Evolutionary conservation across 2,888 invertebrate genomes (phyloP).

Genomic region (Acrobasis repandana): DNA sequence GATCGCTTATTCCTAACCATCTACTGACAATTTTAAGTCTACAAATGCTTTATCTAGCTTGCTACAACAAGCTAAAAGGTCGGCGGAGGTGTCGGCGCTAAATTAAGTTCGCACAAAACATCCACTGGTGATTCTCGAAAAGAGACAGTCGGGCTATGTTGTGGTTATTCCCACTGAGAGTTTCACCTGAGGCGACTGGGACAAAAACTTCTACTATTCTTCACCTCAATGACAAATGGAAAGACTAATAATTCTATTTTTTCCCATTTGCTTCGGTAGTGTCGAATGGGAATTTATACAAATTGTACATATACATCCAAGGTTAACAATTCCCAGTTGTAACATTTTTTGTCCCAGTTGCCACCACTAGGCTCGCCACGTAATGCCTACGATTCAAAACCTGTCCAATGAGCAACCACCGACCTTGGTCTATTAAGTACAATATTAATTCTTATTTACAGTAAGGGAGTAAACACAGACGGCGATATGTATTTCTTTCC

Average conservation of each 20-base stretch:
- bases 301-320: too few relatives aligned
- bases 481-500: neutral
- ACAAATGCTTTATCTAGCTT: constrained; percentile 81
- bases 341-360: too few relatives aligned
- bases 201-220: too few relatives aligned
- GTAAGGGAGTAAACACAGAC: constrained; percentile 55
- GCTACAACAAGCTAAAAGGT: constrained; percentile 73
- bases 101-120: neutral
- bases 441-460: constrained; percentile 76
- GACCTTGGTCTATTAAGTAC: constrained; percentile 73
- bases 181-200: too few relatives aligned
- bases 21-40: constrained; percentile 72
- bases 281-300: too few relatives aligned
- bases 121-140: neutral
- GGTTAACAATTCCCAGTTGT: too few relatives aligned
- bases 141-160: too few relatives aligned
- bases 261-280: too few relatives aligned
- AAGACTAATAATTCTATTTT: too few relatives aligned
- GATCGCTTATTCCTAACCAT: constrained; percentile 53
- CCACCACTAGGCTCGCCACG: too few relatives aligned
- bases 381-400: neutral
- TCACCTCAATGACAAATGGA: too few relatives aligned
- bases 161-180: too few relatives aligned
- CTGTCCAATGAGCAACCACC: constrained; percentile 43
- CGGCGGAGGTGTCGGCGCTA: constrained; percentile 35